These are phyloP conservation scores for Peromyscus maniculatus DNA, from an alignment of 2,113 vertebrate genomes.

Conservation along the genomic window DNA sequence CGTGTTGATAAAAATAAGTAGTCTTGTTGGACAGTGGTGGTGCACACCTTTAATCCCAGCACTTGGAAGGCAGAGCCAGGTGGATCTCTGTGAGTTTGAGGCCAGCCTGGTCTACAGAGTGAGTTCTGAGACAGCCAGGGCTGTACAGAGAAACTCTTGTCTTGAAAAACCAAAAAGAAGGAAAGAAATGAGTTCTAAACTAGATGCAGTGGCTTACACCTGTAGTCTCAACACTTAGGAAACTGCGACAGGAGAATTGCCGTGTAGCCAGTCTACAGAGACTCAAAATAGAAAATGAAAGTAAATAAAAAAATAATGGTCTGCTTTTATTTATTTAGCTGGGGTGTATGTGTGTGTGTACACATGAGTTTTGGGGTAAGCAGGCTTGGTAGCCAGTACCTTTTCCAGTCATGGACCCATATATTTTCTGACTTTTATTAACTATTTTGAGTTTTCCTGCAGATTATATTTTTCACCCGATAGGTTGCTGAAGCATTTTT, in stretches of 20 bases:
- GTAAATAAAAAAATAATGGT: neutral
- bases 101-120: neutral
- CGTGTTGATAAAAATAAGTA: slow-evolving; percentile 8
- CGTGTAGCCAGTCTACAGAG: no score
- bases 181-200: neutral
- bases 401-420: neutral
- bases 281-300: neutral
- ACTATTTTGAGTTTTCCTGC: neutral
- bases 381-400: neutral
- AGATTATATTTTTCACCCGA: neutral
- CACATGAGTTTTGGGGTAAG: neutral
- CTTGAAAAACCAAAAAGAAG: neutral
- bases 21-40: neutral
- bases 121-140: neutral
- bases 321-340: neutral
- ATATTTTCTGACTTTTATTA: neutral
- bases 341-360: neutral
- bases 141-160: neutral
- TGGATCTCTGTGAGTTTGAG: neutral
- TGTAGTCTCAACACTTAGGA: neutral
- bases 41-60: neutral
- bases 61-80: neutral
- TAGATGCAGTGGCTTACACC: neutral
- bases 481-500: neutral
- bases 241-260: neutral